These are phyloP conservation scores for Drosophila teissieri DNA, from an alignment of 1,140 invertebrate genomes.

Conservation along the genomic window DNA sequence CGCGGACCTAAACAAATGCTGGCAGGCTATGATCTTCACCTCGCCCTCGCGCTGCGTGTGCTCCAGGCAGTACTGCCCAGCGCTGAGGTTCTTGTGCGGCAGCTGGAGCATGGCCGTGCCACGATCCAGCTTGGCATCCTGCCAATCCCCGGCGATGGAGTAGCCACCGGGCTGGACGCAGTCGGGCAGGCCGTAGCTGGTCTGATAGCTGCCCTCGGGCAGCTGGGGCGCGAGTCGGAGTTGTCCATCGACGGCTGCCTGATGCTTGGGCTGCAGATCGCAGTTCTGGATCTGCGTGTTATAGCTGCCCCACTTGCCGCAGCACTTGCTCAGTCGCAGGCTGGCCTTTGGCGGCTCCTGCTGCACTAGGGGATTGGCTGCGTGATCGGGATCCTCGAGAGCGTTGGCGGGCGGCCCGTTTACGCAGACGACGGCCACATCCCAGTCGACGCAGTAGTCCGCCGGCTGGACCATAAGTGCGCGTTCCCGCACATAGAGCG, in stretches of 20 bases:
- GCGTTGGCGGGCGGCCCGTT: slow-evolving; percentile 54
- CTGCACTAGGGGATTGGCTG: background rate
- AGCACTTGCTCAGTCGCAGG: slow-evolving; percentile 86
- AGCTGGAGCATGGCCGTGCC: slow-evolving; percentile 49
- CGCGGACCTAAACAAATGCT: slow-evolving; percentile 83
- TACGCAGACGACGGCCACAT: slow-evolving; percentile 86
- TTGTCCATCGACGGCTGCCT: slow-evolving; percentile 14
- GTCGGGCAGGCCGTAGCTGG: slow-evolving; percentile 83
- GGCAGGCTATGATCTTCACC: slow-evolving; percentile 88
- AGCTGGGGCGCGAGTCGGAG: slow-evolving; percentile 46
- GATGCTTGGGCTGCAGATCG: slow-evolving; percentile 21
- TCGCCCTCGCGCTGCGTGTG: slow-evolving; percentile 71
- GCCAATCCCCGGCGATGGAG: slow-evolving; percentile 85
- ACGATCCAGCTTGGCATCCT: slow-evolving; percentile 70
- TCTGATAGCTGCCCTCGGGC: slow-evolving; percentile 54
- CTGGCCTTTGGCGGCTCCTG: slow-evolving; percentile 10
- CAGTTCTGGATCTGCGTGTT: slow-evolving; percentile 85
- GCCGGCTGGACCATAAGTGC: slow-evolving; percentile 78
- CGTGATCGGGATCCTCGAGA: background rate
- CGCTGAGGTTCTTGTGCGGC: slow-evolving; percentile 49
- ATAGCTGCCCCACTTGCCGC: slow-evolving; percentile 86
- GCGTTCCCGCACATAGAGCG: slow-evolving; percentile 85
- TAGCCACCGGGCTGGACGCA: slow-evolving; percentile 84
- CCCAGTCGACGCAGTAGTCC: slow-evolving; percentile 87
- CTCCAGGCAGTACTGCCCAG: slow-evolving; percentile 76